A percentile compares a stretch with the other conserved stretches of the same genome.
These are phyloP conservation scores for Meloidogyne hapla DNA, from an alignment of 1,140 invertebrate species.

Conservation along the genomic window DNA sequence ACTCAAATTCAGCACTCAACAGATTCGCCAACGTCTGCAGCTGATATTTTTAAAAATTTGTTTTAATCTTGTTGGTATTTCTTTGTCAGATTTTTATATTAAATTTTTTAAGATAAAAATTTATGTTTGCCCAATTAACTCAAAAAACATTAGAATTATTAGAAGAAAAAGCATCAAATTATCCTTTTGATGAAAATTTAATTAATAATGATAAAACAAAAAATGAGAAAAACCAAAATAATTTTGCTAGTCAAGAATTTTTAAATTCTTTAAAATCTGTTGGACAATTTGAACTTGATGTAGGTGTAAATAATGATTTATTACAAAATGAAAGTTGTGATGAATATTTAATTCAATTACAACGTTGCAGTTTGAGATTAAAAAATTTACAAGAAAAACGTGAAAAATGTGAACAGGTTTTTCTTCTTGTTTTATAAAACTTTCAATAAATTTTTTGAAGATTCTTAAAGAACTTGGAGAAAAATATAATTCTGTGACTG, in stretches of 20 bases:
- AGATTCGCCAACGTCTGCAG: too few species aligned
- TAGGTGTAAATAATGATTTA: neutral
- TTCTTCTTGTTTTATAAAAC: too few species aligned
- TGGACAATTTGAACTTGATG: neutral
- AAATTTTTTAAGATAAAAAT: neutral
- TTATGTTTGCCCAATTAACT: conserved; percentile 24
- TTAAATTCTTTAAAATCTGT: neutral
- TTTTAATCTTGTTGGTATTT: too few species aligned
- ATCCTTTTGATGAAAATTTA: conserved; percentile 29
- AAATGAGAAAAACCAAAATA: neutral
- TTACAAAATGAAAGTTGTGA: conserved; percentile 2
- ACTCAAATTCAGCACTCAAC: too few species aligned
- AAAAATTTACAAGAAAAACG: conserved; percentile 27
- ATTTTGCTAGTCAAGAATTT: neutral
- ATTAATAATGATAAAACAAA: neutral
- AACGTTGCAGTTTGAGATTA: conserved; percentile 5
- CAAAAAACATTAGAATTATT: conserved; percentile 30
- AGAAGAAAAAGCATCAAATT: conserved; percentile 17
- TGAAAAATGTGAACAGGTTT: conserved; percentile 34
- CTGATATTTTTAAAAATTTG: too few species aligned
- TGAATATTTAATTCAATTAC: conserved; percentile 18
- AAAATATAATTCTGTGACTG: conserved; percentile 56
- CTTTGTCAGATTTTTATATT: neutral
- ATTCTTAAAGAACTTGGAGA: conserved; percentile 43
- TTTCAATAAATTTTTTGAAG: neutral